These are phyloP conservation scores for Odontesthes bonariensis DNA, from an alignment of 2,113 vertebrate genomes.

Conservation along the genomic window DNA sequence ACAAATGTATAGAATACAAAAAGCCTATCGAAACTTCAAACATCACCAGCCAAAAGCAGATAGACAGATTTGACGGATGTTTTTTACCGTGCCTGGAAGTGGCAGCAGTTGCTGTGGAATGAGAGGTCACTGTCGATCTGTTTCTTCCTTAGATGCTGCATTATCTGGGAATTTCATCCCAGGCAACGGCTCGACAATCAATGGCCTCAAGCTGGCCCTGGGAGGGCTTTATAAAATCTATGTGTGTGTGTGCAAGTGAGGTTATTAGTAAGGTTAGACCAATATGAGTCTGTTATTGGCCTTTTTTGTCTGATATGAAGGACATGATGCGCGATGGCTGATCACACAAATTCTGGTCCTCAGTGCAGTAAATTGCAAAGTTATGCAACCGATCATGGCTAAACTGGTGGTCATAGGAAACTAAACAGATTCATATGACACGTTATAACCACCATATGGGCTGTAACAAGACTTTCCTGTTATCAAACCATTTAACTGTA, in stretches of 20 bases:
- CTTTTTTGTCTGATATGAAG: no score
- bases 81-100: no score
- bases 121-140: constrained; percentile 44
- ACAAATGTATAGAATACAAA: no score
- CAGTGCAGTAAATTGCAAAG: constrained; percentile 1
- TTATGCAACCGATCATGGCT: not conserved
- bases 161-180: constrained; percentile 48
- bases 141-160: constrained; percentile 23
- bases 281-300: no score
- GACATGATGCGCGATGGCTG: no score
- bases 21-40: no score
- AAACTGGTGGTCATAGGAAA: not conserved
- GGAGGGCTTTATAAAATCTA: constrained; percentile 11
- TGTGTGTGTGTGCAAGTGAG: constrained; percentile 5
- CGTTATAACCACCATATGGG: no score
- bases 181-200: constrained; percentile 32
- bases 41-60: no score
- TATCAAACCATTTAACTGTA: not conserved
- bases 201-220: constrained; percentile 33
- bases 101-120: constrained; percentile 1
- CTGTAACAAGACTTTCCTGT: not conserved
- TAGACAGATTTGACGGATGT: no score
- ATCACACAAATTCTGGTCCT: not conserved
- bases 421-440: not conserved
- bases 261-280: no score